phyloP scores from a whole-genome alignment of 2,113 vertebrate genomes.

The Chrysemys picta region DNA sequence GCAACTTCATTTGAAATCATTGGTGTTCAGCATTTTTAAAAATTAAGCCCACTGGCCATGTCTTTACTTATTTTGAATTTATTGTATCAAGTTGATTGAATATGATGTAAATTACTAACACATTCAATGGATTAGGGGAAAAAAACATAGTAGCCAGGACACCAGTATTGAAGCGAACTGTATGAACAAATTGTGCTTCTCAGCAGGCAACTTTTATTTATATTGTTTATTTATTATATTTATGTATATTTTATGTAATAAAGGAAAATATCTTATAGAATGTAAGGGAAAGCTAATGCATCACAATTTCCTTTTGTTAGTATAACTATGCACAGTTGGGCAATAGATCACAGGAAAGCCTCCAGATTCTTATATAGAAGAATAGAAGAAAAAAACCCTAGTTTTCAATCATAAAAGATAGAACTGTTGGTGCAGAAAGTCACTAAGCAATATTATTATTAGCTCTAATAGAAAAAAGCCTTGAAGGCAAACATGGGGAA shows the following conservation, averaged over 20 bases:
- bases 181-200: constrained; percentile 33
- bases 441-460: neutral
- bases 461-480: neutral
- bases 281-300: neutral
- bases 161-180: constrained; percentile 37
- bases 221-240: neutral
- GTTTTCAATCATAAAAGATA: neutral
- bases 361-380: neutral
- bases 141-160: constrained; percentile 63
- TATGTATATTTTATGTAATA: neutral
- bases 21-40: constrained; percentile 44
- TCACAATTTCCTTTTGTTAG: constrained; percentile 10
- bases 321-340: neutral
- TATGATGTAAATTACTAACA: too few species aligned
- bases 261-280: neutral
- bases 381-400: neutral
- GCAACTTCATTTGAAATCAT: neutral
- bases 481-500: neutral
- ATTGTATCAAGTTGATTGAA: constrained; percentile 42
- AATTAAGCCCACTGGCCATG: constrained; percentile 50
- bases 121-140: constrained; percentile 44
- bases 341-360: constrained; percentile 14
- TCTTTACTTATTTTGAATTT: constrained; percentile 64
- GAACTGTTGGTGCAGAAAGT: neutral
- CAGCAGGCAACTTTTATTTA: constrained; percentile 31